Base-by-base conservation (phyloP, 1,140 invertebrate species). In the Aphelenchoides fujianensis region DNA sequence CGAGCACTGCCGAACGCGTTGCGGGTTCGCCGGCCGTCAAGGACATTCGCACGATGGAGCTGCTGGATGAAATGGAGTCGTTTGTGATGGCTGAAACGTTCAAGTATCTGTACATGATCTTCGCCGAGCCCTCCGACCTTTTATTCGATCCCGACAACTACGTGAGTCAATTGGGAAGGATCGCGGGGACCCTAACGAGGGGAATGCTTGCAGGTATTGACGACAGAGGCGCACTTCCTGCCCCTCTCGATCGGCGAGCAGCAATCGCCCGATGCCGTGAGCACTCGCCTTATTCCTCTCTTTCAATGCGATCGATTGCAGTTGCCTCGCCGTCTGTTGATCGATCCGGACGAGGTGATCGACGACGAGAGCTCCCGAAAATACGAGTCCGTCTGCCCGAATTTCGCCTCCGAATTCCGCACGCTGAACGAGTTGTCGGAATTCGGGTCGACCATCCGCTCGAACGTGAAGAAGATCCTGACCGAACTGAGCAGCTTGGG, bases 11-110 rank as follows among this genome's bases (percentile, higher is more conserved):
- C 87, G 92, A 81, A 94, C 97, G n/a, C 88, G 91, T 36, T 98
- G 95, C 86, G 96, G 89, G 9, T n/a, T 98, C 94, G 87, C 95
- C 96, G 9, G 93, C 94, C 27, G 92, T 98, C 3, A 95, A 93
- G 81, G 94, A 98, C 87, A 92, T 97, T 0, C 88, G 94, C 55
- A 95, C 92, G 1, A 89, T 91, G 32, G 89, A 90, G 59, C 92
- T 93, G 79, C 93, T 95, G 84, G 93, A 96, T 83, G 62, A 79
- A 76, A 96, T 98, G 94, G 95, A 98, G 84, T 97, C 94, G 0
- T 98, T 95, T 87, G 93, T 98, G 0, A 86, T 98, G 0, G 92
- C 95, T 0, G 95, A 98, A 87, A 98, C 95, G 1, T 92, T 98
- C 75, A 98, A 98, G 85, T 98, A 98, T 86, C 86, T 98, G 3